Evolutionary conservation across 2,888 invertebrate species (phyloP).

Genomic region (Megastigmus dorsalis): DNA sequence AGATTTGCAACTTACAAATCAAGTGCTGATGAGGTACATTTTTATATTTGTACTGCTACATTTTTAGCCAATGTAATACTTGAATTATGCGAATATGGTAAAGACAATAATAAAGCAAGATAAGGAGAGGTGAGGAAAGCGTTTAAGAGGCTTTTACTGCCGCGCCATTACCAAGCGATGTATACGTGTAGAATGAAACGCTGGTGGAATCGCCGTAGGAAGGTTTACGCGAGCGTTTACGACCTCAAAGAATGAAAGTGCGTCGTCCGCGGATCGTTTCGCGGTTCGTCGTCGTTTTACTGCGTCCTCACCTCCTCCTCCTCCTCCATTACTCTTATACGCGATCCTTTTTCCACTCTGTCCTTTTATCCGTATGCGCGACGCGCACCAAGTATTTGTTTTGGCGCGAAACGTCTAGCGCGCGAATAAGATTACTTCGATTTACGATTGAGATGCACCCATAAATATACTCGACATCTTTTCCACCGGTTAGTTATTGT

Average conservation of each 20-base stretch:
- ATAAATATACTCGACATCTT: slow-evolving; percentile 4
- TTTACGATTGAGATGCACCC: slow-evolving; percentile 17
- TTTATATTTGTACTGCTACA: too few species aligned
- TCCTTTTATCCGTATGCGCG: background rate
- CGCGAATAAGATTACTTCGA: slow-evolving; percentile 22
- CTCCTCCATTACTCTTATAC: too few species aligned
- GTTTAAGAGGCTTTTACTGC: slow-evolving; percentile 19
- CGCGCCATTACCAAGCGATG: slow-evolving; percentile 10
- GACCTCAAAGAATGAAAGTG: slow-evolving; percentile 25
- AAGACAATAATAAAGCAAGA: too few species aligned
- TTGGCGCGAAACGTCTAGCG: background rate
- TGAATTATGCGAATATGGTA: too few species aligned
- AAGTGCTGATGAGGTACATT: background rate
- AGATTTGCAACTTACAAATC: background rate
- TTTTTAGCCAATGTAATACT: too few species aligned
- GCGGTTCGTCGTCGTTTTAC: slow-evolving; percentile 41
- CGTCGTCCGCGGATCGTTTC: slow-evolving; percentile 36
- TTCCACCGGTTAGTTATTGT: too few species aligned
- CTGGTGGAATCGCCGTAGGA: slow-evolving; percentile 1
- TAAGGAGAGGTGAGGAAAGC: background rate
- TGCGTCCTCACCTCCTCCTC: slow-evolving; percentile 5
- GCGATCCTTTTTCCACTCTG: background rate
- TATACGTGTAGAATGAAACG: background rate
- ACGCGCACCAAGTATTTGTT: background rate
- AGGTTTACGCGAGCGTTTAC: slow-evolving; percentile 25